phyloP scores from a whole-genome alignment of 2,113 vertebrate species.

The Heloderma charlesbogerti region DNA sequence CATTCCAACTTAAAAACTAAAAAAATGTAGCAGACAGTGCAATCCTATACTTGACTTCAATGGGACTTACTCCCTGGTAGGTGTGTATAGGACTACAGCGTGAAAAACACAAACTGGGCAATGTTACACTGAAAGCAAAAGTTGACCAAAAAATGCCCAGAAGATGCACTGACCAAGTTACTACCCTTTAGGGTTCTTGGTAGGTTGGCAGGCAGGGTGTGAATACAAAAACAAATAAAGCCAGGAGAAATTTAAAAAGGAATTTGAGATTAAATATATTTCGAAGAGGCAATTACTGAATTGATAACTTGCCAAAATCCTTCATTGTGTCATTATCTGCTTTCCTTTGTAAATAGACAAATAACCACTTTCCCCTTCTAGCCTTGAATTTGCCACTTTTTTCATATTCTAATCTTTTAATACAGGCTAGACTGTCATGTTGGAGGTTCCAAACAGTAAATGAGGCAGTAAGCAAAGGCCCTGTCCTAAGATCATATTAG shows the following conservation, averaged over 20 bases:
- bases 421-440: neutral
- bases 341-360: constrained; percentile 22
- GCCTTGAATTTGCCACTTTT: neutral
- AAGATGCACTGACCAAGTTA: neutral
- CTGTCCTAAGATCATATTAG: neutral
- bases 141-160: neutral
- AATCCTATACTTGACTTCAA: neutral
- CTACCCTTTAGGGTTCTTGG: neutral
- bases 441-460: neutral
- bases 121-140: neutral
- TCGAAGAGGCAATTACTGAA: neutral
- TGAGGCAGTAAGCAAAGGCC: neutral
- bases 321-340: neutral
- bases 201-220: neutral
- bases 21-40: too few species aligned
- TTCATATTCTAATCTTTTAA: neutral
- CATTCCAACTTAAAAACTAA: neutral
- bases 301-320: constrained; percentile 29
- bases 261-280: neutral
- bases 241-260: neutral
- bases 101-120: neutral
- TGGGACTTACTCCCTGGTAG: neutral
- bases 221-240: constrained; percentile 2
- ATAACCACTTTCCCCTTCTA: constrained; percentile 26
- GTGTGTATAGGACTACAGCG: neutral